Base-by-base conservation (phyloP, 1,140 invertebrate genomes). In the Eriocheir sinensis region DNA sequence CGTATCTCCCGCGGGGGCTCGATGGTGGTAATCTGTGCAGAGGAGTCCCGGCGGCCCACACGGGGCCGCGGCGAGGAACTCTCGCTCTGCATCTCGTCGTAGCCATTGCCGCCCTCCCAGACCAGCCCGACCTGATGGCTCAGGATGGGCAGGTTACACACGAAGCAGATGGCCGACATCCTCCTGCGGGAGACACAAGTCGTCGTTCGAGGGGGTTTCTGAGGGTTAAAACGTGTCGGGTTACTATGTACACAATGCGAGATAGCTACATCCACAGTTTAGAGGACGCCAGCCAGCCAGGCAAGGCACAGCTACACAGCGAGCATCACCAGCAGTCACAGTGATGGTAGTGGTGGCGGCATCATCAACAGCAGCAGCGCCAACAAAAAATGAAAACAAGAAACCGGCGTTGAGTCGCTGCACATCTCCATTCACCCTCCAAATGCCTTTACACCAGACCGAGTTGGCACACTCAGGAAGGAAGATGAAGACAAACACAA, bases 81-180 rank as follows among this genome's bases (percentile, higher is more conserved):
- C 98, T 98, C 96, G 98, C 98, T 96, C 98, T 96, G 96, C 80
- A 96, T 94, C 44, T 99, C 98, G 97, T 99, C 98, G 98, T 98
- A 98, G 95, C 98, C 98, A 96, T 99, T 99, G 96, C 98, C 98
- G 79, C 98, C 98, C 96, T 98, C 98, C 98, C 98, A 99, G 96
- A 99, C 98, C 96, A 99, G 97, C 15, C 98, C 98, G 96, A 99
- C 98, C 97, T 99, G 98, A 97, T 99, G 98, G 94, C 98, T 98
- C 96, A 99, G 97, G 96, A 99, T 99, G 95, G 98, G 98, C 96
- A 99, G 97, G 97, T 99, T 99, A 98, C 99, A 99, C 95, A 99
- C 98, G 97, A 99, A 99, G 97, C 98, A 99, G 97, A 99, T 93
- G 41, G 96, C 96, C 89, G 96, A 96, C 96, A 96, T 96, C 89